Evolutionary conservation across 2,888 invertebrate species (phyloP).

Genomic region (Melanophora roralis): DNA sequence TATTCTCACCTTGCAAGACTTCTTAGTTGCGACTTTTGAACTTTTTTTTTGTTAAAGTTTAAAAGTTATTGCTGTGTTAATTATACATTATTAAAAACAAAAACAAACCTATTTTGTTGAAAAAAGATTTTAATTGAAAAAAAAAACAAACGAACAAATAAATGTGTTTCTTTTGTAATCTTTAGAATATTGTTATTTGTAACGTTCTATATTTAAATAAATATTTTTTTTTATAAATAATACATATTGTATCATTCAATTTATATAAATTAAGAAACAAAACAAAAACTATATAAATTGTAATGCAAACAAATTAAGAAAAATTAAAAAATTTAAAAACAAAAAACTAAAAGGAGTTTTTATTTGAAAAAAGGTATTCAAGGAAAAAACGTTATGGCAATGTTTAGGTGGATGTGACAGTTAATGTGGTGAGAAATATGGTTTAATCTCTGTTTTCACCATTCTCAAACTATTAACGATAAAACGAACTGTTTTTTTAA

Average conservation of each 20-base stretch:
- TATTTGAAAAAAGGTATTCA: constrained; percentile 3
- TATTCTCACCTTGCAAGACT: constrained; percentile 66
- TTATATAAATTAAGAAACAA: constrained; percentile 65
- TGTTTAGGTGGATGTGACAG: neutral
- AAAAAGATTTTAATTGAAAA: constrained; percentile 52
- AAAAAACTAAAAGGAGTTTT: constrained; percentile 15
- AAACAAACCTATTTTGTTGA: constrained; percentile 58
- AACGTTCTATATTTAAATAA: constrained; percentile 71
- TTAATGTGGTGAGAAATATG: too few species aligned
- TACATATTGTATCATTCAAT: constrained; percentile 62
- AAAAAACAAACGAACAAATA: constrained; percentile 38
- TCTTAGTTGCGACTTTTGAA: constrained; percentile 59
- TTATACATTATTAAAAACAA: constrained; percentile 69
- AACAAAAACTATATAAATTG: constrained; percentile 60
- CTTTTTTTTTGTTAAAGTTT: constrained; percentile 52
- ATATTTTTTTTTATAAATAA: constrained; percentile 64
- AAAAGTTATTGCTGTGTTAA: constrained; percentile 77
- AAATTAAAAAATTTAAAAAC: constrained; percentile 61
- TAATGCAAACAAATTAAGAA: constrained; percentile 62
- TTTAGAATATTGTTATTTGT: constrained; percentile 63
- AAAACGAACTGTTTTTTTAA: neutral
- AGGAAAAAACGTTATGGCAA: neutral
- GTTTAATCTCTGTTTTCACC: neutral
- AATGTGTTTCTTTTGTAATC: constrained; percentile 57
- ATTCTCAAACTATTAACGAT: neutral